These are phyloP conservation scores for Mareca penelope DNA, from an alignment of 2,797 vertebrate species.

Conservation along the genomic window DNA sequence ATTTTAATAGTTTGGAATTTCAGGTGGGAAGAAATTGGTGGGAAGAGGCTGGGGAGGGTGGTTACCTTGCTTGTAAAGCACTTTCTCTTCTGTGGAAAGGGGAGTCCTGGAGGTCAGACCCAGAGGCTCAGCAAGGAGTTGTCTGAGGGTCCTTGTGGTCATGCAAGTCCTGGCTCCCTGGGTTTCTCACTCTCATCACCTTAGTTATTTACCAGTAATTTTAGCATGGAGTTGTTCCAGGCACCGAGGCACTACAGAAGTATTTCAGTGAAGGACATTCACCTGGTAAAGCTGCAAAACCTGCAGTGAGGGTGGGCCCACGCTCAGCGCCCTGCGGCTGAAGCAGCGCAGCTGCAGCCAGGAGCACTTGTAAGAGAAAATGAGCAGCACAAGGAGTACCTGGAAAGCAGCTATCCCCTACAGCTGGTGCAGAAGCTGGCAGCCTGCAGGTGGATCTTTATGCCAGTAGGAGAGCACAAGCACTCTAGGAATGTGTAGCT, in stretches of 20 bases:
- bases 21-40: not conserved
- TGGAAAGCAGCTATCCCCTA: not conserved
- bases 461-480: not conserved
- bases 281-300: not conserved
- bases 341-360: not conserved
- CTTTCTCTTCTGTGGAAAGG: not conserved
- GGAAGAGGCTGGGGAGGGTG: not conserved
- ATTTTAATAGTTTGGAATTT: not conserved
- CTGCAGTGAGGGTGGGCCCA: not conserved
- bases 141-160: fast-evolving
- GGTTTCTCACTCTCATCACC: fast-evolving
- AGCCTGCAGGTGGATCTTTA: not conserved
- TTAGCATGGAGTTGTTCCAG: not conserved
- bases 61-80: not conserved
- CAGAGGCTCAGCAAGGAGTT: no score
- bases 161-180: not conserved
- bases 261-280: not conserved
- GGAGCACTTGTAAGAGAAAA: not conserved
- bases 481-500: not conserved
- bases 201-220: fast-evolving
- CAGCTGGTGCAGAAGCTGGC: not conserved
- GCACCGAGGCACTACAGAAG: not conserved
- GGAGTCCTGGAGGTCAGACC: not conserved
- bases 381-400: not conserved
- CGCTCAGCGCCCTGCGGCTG: not conserved